These are phyloP conservation scores for Tetragonula clypearis DNA, from an alignment of 1,140 invertebrate genomes.

Conservation along the genomic window DNA sequence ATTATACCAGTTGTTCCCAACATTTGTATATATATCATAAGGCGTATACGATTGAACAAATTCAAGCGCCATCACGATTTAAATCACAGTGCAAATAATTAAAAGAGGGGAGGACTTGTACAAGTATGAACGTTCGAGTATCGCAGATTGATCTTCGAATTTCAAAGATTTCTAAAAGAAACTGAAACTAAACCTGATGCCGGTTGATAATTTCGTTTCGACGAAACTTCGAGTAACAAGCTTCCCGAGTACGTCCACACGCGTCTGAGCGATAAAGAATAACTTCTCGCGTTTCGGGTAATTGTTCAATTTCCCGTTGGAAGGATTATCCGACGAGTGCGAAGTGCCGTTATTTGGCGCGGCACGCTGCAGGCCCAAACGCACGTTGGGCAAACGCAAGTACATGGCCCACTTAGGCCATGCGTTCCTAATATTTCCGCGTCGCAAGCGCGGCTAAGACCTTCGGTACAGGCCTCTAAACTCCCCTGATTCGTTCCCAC, in stretches of 20 bases:
- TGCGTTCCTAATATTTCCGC: constrained; percentile 7
- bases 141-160: background rate
- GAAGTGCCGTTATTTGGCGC: background rate
- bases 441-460: background rate
- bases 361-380: background rate
- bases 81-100: too few relatives aligned
- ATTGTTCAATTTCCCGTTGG: background rate
- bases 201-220: too few relatives aligned
- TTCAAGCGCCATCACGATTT: too few relatives aligned
- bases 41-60: too few relatives aligned
- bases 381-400: background rate
- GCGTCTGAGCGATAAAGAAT: background rate
- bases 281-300: background rate
- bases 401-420: constrained; percentile 7
- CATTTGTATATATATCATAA: too few relatives aligned
- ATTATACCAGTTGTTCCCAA: too few relatives aligned
- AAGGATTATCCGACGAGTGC: background rate
- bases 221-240: too few relatives aligned
- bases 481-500: constrained; percentile 13
- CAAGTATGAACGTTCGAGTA: background rate
- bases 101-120: background rate
- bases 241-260: too few relatives aligned
- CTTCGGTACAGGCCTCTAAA: background rate
- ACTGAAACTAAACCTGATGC: too few relatives aligned
- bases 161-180: too few relatives aligned